These are phyloP conservation scores for Pecten maximus DNA, from an alignment of 2,888 invertebrate species.

Conservation along the genomic window DNA sequence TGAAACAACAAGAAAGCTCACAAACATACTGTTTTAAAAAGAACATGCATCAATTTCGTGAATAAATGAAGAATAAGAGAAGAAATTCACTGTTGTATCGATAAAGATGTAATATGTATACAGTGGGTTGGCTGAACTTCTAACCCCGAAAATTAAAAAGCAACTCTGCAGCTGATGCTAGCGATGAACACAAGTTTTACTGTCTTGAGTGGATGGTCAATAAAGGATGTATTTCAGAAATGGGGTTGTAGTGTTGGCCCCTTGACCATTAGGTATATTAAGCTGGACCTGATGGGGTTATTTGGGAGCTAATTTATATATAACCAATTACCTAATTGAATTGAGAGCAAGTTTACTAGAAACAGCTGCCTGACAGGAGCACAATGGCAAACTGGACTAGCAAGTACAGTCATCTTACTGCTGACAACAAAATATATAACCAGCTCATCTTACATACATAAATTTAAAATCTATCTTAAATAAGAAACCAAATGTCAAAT, in stretches of 20 bases:
- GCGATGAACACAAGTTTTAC: not conserved
- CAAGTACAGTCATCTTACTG: too few relatives aligned
- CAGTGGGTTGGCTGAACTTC: not conserved
- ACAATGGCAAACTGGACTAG: not conserved
- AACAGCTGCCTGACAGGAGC: not conserved
- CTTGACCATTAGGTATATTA: not conserved
- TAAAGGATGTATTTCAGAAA: not conserved
- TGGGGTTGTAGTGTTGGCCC: not conserved
- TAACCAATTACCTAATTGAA: conserved; percentile 18
- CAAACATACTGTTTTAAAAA: too few relatives aligned
- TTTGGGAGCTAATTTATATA: not conserved
- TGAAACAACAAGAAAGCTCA: conserved; percentile 44
- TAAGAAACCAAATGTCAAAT: too few relatives aligned
- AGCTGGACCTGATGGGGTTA: not conserved
- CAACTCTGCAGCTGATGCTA: not conserved
- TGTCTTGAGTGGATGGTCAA: not conserved
- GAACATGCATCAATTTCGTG: too few relatives aligned
- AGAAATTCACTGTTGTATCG: not conserved
- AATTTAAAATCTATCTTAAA: too few relatives aligned
- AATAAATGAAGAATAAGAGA: too few relatives aligned
- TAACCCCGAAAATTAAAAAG: not conserved
- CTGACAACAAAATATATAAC: too few relatives aligned
- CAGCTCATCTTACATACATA: too few relatives aligned
- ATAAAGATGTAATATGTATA: not conserved
- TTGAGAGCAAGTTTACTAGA: not conserved